Evolutionary conservation across 2,113 vertebrate species (phyloP).

Genomic region (Hemichromis elongatus): DNA sequence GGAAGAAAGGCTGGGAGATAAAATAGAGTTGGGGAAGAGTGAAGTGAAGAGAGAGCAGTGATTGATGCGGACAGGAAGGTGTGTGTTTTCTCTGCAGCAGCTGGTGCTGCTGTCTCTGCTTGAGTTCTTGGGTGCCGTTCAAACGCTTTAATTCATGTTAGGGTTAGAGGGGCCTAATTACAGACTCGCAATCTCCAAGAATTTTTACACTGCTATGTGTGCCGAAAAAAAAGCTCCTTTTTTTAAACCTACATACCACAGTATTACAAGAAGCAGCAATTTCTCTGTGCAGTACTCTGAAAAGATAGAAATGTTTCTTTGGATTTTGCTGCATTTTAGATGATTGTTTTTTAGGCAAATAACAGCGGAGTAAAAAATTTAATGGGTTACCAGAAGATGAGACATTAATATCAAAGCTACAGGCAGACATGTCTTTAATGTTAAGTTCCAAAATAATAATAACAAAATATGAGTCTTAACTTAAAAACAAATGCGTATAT

Average conservation of each 20-base stretch:
- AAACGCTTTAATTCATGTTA: constrained; percentile 40
- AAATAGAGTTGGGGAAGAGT: background rate
- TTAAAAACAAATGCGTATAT: background rate
- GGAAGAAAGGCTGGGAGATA: background rate
- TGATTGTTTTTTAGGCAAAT: background rate
- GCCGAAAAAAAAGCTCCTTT: background rate
- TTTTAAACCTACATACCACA: background rate
- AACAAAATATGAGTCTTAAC: background rate
- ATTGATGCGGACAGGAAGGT: constrained; percentile 46
- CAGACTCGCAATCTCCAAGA: constrained; percentile 3
- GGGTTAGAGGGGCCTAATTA: constrained; percentile 38
- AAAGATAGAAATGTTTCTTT: background rate
- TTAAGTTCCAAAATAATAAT: background rate
- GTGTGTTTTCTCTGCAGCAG: constrained; percentile 41
- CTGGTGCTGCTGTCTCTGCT: constrained; percentile 31
- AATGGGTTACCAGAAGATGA: background rate
- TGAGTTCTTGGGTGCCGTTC: constrained; percentile 38
- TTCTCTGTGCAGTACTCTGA: background rate
- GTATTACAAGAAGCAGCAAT: background rate
- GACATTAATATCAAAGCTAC: background rate
- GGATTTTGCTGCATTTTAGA: background rate
- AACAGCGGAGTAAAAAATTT: accelerated
- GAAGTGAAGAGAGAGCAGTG: constrained; percentile 14
- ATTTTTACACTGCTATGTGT: background rate
- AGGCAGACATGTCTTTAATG: background rate